phyloP scores from a whole-genome alignment of 2,797 vertebrate species.

The Chiloscyllium punctatum region DNA sequence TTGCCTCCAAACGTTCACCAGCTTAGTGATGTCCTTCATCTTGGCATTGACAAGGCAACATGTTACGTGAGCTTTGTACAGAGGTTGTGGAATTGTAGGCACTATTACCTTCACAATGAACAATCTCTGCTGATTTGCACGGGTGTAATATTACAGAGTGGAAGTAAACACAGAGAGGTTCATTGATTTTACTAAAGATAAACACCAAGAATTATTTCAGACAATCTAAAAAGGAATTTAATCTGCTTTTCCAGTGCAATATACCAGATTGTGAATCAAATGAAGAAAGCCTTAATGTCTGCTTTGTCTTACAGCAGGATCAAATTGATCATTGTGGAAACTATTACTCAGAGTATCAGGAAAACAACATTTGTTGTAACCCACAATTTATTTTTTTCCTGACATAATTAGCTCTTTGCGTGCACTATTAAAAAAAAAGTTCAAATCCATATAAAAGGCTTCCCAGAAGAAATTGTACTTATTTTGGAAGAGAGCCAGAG shows the following conservation, averaged over 20 bases:
- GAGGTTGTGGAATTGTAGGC: neutral
- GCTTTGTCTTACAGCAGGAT: neutral
- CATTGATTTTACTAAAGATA: constrained; percentile 22
- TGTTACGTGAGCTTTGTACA: neutral
- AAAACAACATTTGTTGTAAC: neutral
- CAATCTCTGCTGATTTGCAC: neutral
- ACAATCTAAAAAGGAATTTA: neutral
- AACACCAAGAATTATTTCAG: neutral
- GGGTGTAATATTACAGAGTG: neutral
- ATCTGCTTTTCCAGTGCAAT: neutral
- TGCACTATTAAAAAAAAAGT: neutral
- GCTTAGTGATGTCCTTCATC: neutral
- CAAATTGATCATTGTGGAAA: neutral
- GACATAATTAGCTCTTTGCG: neutral
- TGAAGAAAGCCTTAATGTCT: neutral
- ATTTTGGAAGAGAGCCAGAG: neutral
- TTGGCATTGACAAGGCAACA: neutral
- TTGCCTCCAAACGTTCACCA: neutral
- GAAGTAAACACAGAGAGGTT: neutral
- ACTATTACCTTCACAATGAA: neutral
- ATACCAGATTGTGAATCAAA: neutral
- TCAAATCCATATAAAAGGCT: neutral
- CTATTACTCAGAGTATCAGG: neutral
- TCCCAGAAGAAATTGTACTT: neutral
- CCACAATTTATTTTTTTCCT: neutral